Evolutionary conservation across 2,113 vertebrate genomes (phyloP).

Genomic region (Carassius carassius): DNA sequence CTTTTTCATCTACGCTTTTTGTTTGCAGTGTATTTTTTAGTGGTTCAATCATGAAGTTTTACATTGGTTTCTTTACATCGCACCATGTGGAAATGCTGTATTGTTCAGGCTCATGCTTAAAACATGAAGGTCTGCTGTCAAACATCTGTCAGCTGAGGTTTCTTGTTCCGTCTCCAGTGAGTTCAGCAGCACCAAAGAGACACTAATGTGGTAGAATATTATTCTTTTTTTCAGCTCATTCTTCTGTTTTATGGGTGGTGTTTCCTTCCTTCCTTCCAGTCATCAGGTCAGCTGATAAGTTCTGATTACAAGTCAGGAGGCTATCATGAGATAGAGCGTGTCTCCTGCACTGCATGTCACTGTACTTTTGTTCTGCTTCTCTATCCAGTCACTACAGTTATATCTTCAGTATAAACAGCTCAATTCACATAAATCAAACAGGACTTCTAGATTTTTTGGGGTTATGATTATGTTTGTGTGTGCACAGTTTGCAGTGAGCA

Average conservation of each 20-base stretch:
- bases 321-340: neutral
- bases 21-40: neutral
- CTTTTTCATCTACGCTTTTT: neutral
- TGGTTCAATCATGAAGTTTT: neutral
- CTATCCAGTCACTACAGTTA: neutral
- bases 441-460: no score
- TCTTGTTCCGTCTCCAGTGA: neutral
- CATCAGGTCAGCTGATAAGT: neutral
- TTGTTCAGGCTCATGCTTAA: neutral
- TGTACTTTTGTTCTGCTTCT: neutral
- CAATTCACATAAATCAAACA: neutral
- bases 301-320: neutral
- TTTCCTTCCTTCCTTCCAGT: neutral
- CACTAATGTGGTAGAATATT: neutral
- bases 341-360: neutral
- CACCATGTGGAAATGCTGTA: neutral
- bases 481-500: neutral
- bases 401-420: neutral
- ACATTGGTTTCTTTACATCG: neutral
- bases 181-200: neutral
- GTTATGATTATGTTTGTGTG: neutral
- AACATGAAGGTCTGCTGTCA: conserved; percentile 11
- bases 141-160: conserved; percentile 40
- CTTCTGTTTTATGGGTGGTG: neutral
- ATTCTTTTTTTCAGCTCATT: neutral